phyloP scores from a whole-genome alignment of 2,888 invertebrate species.

The Glyphotaelius pellucidus region DNA sequence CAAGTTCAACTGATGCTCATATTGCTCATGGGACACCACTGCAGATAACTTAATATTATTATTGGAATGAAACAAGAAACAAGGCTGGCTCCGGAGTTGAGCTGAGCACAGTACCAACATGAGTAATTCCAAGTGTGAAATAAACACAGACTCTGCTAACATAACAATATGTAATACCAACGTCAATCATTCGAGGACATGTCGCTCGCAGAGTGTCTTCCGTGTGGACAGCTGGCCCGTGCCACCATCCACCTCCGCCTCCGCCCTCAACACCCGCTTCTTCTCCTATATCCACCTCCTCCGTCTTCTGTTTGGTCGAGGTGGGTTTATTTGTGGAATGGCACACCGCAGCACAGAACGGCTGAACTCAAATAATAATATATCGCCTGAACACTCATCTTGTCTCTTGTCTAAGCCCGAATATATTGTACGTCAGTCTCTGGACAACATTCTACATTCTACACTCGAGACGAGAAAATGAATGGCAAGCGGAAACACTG shows the following conservation, averaged over 20 bases:
- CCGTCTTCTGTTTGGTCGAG: background rate
- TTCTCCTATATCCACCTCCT: background rate
- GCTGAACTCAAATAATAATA: background rate
- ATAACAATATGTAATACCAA: slow-evolving; percentile 13
- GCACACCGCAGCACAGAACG: background rate
- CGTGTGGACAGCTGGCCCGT: slow-evolving; percentile 28
- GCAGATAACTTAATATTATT: slow-evolving; percentile 13
- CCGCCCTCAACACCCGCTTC: background rate
- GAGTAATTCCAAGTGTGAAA: slow-evolving; percentile 38
- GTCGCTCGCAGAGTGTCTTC: slow-evolving; percentile 22
- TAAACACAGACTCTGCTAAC: slow-evolving; percentile 28
- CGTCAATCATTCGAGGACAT: slow-evolving; percentile 36
- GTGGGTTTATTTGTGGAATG: slow-evolving; percentile 28
- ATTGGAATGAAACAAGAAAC: background rate
- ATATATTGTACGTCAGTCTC: background rate
- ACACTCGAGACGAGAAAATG: background rate
- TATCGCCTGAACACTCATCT: background rate
- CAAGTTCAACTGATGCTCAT: background rate
- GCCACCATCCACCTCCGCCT: background rate
- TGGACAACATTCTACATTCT: background rate
- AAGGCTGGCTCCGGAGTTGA: background rate
- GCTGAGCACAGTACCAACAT: background rate
- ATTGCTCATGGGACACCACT: background rate
- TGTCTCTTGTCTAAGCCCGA: background rate
- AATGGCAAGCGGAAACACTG: background rate